phyloP scores from a whole-genome alignment of 2,797 vertebrate species.

The Crocodylus rhombifer region DNA sequence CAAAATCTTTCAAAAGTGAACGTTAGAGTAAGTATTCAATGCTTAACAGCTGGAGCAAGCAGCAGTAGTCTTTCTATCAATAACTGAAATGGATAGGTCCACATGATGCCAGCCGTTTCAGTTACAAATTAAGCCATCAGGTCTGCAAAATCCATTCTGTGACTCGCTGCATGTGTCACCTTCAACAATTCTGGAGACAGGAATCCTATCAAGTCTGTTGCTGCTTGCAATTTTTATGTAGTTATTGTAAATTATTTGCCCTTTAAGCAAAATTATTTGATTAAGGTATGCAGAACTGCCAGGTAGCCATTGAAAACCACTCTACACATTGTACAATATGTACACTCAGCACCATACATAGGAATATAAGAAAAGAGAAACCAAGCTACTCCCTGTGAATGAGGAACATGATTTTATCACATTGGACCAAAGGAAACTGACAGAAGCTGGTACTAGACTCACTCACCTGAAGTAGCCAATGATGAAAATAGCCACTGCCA shows the following conservation, averaged over 20 bases:
- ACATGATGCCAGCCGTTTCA: neutral
- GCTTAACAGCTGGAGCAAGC: neutral
- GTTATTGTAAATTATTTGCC: neutral
- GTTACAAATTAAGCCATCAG: neutral
- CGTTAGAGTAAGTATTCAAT: neutral
- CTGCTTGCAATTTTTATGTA: neutral
- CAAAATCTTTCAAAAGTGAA: neutral
- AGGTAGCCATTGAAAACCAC: neutral
- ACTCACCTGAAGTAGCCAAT: conserved; percentile 91
- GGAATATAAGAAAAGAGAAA: neutral
- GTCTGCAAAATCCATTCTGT: neutral
- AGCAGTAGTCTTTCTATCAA: neutral
- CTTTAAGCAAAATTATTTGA: neutral
- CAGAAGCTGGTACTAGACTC: neutral
- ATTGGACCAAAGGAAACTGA: neutral
- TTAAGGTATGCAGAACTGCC: no score
- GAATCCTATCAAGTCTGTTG: neutral
- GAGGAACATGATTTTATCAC: neutral
- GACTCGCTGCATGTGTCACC: neutral
- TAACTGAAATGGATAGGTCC: neutral
- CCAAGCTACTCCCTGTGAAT: neutral
- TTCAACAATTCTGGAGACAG: neutral
- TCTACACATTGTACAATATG: neutral
- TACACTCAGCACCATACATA: neutral
- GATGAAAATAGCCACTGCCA: conserved; percentile 89